Conservation (phyloP, 2,888 invertebrate species). For the Synanthedon tipuliformis region DNA sequence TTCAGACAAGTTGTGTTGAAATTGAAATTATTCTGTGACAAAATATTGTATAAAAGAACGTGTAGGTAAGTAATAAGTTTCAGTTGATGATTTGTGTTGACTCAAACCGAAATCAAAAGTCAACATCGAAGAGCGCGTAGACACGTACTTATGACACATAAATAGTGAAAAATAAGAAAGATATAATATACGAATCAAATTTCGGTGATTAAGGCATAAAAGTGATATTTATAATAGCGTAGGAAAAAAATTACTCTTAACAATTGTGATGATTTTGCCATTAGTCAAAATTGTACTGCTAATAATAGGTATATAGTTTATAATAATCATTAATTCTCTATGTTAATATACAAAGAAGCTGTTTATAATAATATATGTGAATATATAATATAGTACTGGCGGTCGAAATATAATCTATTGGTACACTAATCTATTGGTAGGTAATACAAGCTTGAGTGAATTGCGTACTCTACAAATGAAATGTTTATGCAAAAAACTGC, state of each 20-base stretch:
- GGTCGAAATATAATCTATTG: neutral
- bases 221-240: conserved; percentile 20
- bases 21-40: neutral
- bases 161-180: neutral
- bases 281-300: conserved; percentile 50
- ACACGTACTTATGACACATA: conserved; percentile 16
- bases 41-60: neutral
- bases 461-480: neutral
- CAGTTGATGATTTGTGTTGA: neutral
- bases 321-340: neutral
- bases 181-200: neutral
- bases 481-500: neutral
- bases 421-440: neutral
- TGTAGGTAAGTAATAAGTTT: neutral
- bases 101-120: neutral
- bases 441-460: neutral
- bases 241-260: conserved; percentile 47
- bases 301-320: neutral
- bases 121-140: conserved; percentile 19
- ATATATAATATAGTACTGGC: too few relatives aligned
- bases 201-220: conserved; percentile 23
- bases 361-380: neutral
- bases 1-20: neutral
- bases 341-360: neutral
- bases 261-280: conserved; percentile 68